Evolutionary conservation across 2,113 vertebrate species (phyloP), one percentile per base, ranked within the genome.

Genomic region (Cyanistes caeruleus): DNA sequence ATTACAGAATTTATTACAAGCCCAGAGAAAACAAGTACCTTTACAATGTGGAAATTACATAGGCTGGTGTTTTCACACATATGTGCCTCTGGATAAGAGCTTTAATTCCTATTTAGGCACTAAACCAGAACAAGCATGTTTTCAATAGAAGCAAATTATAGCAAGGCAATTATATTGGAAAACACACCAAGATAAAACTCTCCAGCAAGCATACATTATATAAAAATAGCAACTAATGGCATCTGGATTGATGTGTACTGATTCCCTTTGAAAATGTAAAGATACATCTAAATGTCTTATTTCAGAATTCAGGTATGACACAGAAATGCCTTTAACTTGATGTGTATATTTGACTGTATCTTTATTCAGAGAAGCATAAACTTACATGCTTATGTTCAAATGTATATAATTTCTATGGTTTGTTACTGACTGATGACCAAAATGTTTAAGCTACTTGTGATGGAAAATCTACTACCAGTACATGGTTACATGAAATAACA

Each of bases 31-130:
- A 87, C 22, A 74, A 94, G 41, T 74, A 74, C 53, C 62, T 90
- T 95, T 93, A 76, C 77, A 87, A 63, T 83, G 69, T 87, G 83
- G 67, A 94, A 96, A 89, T 90, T 27, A 87, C 37, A 85, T 11
- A 74, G 60, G n/a, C 35, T 81, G 53, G 18, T 75, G 35, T 95
- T 96, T 93, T 91, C 91, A 67, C 84, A 95, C 16, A 8, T 87
- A 82, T 48, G 11, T 88, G 39, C 15, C 46, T 76, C 44, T 70
- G 58, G 51, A 79, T 93, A 84, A 87, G 20, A 81, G 13, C 16
- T 28, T 87, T 79, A 68, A 92, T 89, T 89, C 31, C 46, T 91
- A 39, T 67, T 88, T 94, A 93, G 58, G 62, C 69, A 75, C 19
- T 41, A 78, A 92, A 90, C 33, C 51, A 87, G 35, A 93, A 82